Evolutionary conservation across 2,888 invertebrate species (phyloP), one percentile per base, ranked within the genome.

Genomic region (Pyrgus malvae): DNA sequence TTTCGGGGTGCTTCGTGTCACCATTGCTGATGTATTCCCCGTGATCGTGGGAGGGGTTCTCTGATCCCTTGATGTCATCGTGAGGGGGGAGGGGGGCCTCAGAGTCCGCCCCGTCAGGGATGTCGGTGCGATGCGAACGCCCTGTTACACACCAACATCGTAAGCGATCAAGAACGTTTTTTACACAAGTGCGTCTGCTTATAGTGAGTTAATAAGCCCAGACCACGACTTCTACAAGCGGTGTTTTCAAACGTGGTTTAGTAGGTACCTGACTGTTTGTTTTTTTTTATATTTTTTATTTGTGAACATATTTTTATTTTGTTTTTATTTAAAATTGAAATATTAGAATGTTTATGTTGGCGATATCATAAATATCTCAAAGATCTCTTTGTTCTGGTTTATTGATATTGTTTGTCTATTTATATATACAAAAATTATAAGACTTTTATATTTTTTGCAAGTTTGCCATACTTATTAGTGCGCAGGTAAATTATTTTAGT

Each of bases 21-120:
- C 91, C 92, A 55, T 92, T 92, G 76, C 88, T 90, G 81, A 92
- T 92, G 80, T 91, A 92, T 58, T 91, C 91, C 58, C 91, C 92
- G 75, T 92, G 92, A 69, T 92, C 92, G 70, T 92, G 92, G 42
- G 91, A 86, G 61, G 91, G 92, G 70, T 91, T 92, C 69, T 92
- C 91, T 27, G 92, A 85, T 64, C 92, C 92, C 77, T 91, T 91
- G 74, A 84, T 72, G 78, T 92, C 92, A 55, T 91, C 91, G 62
- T 92, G 92, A 17, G 91, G 83, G 35, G 91, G 91, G 8, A 92
- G 86, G 31, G 93, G 93, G 59, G 92, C 92, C 66, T 93, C 93
- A 56, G 92, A 92, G 63, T 93, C 93, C 61, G 86, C 92, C 45
- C 92, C 91, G 71, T 92, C 92, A 44, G 92, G 92, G 66, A 92